phyloP scores from a whole-genome alignment of 2,888 invertebrate genomes.

The Nephrotoma flavescens region DNA sequence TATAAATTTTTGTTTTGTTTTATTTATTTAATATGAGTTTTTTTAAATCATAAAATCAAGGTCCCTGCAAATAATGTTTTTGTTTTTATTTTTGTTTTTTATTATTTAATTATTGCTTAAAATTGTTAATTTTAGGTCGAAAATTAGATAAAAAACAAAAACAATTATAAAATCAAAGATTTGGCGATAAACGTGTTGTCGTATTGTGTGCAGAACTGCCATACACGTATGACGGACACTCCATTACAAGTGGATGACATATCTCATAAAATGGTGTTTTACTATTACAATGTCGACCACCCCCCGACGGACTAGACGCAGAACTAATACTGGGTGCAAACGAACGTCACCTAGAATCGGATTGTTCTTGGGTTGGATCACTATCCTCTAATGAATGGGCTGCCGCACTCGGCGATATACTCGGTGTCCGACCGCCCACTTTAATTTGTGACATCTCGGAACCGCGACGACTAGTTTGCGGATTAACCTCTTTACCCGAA shows the following conservation, averaged over 20 bases:
- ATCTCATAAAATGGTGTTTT: conserved; percentile 31
- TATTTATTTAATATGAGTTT: not conserved
- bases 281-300: conserved; percentile 23
- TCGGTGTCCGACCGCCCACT: conserved; percentile 36
- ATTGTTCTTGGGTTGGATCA: conserved; percentile 35
- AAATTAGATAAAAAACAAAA: conserved; percentile 2
- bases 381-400: conserved; percentile 40
- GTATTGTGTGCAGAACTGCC: not conserved
- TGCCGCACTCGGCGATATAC: conserved; percentile 37
- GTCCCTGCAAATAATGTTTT: not conserved
- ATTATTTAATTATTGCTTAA: not conserved
- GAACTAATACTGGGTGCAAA: conserved; percentile 19
- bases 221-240: conserved; percentile 22
- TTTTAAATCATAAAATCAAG: not conserved
- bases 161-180: conserved; percentile 2
- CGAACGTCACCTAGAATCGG: conserved; percentile 42
- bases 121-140: not conserved
- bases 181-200: not conserved
- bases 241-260: conserved; percentile 33
- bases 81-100: not conserved
- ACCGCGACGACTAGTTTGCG: conserved; percentile 36
- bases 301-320: conserved; percentile 18
- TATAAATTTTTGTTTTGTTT: not conserved
- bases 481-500: conserved; percentile 32
- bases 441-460: conserved; percentile 41